These are phyloP conservation scores for Eulemur rubriventer DNA, from an alignment of 2,797 vertebrate genomes.

Conservation along the genomic window DNA sequence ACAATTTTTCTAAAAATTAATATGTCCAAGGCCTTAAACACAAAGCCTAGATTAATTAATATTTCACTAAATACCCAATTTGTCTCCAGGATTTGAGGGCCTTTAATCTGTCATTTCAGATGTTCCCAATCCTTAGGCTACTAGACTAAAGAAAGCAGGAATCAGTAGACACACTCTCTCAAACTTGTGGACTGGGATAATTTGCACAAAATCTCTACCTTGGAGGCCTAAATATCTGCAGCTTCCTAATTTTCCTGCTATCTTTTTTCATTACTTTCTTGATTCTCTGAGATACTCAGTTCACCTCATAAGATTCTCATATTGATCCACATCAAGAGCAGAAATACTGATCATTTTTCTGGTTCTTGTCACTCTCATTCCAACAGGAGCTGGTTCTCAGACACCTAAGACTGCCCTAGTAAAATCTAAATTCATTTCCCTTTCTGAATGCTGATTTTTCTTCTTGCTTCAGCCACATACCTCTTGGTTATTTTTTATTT, in stretches of 20 bases:
- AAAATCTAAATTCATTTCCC: neutral
- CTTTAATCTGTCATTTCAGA: neutral
- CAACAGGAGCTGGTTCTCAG: neutral
- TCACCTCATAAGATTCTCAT: neutral
- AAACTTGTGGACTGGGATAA: neutral
- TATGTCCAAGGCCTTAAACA: neutral
- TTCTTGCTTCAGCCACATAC: neutral
- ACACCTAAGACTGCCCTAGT: neutral
- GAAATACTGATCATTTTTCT: neutral
- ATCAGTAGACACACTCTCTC: neutral
- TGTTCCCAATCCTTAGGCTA: neutral
- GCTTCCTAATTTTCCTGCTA: neutral
- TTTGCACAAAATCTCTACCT: neutral
- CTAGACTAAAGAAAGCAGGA: neutral
- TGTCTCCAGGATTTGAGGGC: neutral
- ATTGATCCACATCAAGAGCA: neutral
- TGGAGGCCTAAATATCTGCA: neutral
- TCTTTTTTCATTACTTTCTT: neutral
- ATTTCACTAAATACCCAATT: neutral
- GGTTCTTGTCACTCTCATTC: neutral
- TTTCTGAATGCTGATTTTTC: neutral
- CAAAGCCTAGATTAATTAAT: neutral
- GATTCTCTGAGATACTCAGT: neutral
- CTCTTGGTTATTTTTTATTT: neutral
- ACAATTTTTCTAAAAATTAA: neutral